Conservation (phyloP, 2,888 invertebrate genomes). For the Mythimna pallens region DNA sequence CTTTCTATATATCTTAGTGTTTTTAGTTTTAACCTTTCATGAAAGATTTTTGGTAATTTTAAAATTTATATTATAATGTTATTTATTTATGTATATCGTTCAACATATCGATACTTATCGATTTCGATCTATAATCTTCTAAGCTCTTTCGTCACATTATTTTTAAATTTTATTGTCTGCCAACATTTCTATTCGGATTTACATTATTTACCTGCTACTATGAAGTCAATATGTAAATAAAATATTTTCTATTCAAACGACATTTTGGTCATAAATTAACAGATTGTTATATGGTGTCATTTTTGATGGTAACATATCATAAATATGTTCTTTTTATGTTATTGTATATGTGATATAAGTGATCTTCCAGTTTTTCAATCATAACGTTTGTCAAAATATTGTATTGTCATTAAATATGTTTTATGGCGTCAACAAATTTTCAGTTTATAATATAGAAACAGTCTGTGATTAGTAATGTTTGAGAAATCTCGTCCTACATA, state of each 20-base stretch:
- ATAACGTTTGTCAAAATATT: not conserved
- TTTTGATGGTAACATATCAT: constrained; percentile 34
- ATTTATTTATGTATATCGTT: constrained; percentile 10
- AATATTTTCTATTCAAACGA: constrained; percentile 61
- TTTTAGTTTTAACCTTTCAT: not conserved
- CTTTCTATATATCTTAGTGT: not conserved
- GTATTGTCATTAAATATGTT: constrained; percentile 4
- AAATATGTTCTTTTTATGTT: constrained; percentile 35
- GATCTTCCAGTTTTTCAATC: constrained; percentile 10
- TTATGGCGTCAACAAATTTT: not conserved
- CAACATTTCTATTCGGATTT: constrained; percentile 48
- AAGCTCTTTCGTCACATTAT: constrained; percentile 32
- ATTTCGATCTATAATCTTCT: constrained; percentile 19
- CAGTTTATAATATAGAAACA: not conserved
- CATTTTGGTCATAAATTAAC: constrained; percentile 64
- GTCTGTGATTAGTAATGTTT: not conserved
- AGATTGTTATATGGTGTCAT: constrained; percentile 59
- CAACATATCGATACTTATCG: constrained; percentile 4
- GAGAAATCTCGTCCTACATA: constrained; percentile 11
- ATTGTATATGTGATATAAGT: constrained; percentile 14
- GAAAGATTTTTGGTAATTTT: not conserved
- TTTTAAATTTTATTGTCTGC: constrained; percentile 22
- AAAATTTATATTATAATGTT: not conserved
- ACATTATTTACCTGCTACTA: constrained; percentile 53
- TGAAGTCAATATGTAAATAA: constrained; percentile 62